A percentile compares a stretch with the other conserved stretches of the same genome.
Conservation (phyloP, 2,113 vertebrate species). For the Platycercus adscitus region DNA sequence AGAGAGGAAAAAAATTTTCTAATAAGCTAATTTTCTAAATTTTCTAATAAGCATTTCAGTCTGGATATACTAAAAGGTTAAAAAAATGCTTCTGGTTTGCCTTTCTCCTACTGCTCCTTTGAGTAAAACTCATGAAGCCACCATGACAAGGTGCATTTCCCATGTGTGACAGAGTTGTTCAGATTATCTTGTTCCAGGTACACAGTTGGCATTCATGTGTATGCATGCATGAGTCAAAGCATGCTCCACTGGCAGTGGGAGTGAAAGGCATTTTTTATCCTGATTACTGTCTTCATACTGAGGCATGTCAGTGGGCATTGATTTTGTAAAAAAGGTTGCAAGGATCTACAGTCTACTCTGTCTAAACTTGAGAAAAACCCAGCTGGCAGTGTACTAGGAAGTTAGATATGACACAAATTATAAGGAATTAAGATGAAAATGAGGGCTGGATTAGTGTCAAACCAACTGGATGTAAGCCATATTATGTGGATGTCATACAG, state of each 20-base stretch:
- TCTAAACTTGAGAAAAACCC: neutral
- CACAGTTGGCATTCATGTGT: neutral
- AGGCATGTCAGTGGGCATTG: neutral
- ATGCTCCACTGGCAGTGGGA: neutral
- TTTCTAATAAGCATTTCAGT: neutral
- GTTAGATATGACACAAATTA: neutral
- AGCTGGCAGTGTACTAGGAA: neutral
- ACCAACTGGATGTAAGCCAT: neutral
- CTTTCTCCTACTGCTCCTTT: neutral
- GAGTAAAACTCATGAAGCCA: neutral
- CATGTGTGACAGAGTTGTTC: neutral
- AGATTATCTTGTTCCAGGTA: neutral
- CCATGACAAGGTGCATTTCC: neutral
- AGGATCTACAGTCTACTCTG: neutral
- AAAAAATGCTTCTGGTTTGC: neutral
- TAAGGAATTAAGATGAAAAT: neutral
- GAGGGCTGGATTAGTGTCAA: neutral
- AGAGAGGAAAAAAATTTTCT: neutral
- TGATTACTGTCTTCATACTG: neutral
- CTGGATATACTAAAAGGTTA: neutral
- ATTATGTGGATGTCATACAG: neutral
- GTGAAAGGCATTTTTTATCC: neutral
- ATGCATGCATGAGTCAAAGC: neutral
- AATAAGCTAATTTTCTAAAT: neutral
- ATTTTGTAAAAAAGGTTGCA: neutral